Conservation (phyloP, 2,113 vertebrate genomes). For the Dicrurus megarhynchus region DNA sequence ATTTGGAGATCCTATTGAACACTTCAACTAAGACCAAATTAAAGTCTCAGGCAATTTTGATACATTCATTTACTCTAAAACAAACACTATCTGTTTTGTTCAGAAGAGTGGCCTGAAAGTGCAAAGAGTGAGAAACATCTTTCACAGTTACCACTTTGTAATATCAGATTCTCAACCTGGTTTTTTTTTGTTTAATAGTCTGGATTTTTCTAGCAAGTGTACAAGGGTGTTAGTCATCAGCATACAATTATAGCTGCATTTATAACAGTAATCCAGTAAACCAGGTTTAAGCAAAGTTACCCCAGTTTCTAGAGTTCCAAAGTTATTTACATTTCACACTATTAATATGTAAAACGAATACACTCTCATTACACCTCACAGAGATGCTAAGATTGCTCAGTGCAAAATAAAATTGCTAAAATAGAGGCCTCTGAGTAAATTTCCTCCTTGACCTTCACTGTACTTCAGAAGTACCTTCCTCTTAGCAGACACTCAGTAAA, state of each 20-base stretch:
- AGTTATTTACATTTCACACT: neutral
- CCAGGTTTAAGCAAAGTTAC: neutral
- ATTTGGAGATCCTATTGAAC: neutral
- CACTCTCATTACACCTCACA: neutral
- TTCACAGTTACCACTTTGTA: neutral
- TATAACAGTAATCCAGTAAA: neutral
- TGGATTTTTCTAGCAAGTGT: neutral
- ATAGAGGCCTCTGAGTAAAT: neutral
- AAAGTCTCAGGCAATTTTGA: conserved; percentile 2
- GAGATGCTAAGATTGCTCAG: neutral
- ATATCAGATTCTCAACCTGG: neutral
- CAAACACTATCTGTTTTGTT: neutral
- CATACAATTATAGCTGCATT: neutral
- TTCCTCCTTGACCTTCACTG: neutral
- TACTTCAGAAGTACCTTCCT: neutral
- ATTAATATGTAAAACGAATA: neutral
- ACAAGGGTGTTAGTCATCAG: neutral
- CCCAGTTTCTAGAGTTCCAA: neutral
- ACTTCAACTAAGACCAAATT: conserved; percentile 26
- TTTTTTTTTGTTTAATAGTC: neutral
- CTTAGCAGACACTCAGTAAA: neutral
- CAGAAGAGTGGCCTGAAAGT: neutral
- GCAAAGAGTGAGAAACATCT: neutral
- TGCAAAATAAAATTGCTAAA: neutral
- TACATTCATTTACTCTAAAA: neutral